phyloP scores from a whole-genome alignment of 2,797 vertebrate genomes.

The Microctenopoma steveboyesi region DNA sequence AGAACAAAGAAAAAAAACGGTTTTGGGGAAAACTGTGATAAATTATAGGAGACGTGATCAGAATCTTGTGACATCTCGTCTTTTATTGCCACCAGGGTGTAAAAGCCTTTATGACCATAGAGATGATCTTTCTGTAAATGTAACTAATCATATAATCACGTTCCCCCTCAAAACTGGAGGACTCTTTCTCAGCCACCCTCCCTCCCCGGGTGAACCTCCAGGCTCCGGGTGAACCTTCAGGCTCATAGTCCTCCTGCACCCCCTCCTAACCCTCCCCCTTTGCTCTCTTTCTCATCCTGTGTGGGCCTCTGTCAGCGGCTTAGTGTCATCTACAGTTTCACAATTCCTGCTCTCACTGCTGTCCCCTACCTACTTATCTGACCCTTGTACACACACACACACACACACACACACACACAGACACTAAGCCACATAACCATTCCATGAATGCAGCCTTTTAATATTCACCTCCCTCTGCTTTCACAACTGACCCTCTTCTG shows the following conservation, averaged over 20 bases:
- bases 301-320: conserved; percentile 72
- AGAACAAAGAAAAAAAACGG: too few relatives aligned
- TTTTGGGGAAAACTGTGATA: too few relatives aligned
- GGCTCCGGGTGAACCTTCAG: conserved; percentile 4
- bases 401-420: not conserved
- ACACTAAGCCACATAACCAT: conserved; percentile 22
- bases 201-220: conserved; percentile 29
- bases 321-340: conserved; percentile 83
- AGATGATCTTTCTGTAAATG: not conserved
- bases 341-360: conserved; percentile 81
- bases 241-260: conserved; percentile 32
- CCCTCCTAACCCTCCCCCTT: not conserved
- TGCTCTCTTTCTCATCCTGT: conserved; percentile 66
- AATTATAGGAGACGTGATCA: too few relatives aligned
- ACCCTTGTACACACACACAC: conserved; percentile 12
- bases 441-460: conserved; percentile 15
- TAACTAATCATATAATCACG: not conserved
- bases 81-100: too few relatives aligned
- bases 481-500: not conserved
- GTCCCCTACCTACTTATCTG: conserved; percentile 65
- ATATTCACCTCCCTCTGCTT: not conserved
- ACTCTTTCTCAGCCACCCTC: conserved; percentile 14
- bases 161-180: not conserved
- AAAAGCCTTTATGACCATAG: too few relatives aligned
- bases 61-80: too few relatives aligned